These are phyloP conservation scores for Lithophane leautieri DNA, from an alignment of 2,888 invertebrate species.

Conservation along the genomic window DNA sequence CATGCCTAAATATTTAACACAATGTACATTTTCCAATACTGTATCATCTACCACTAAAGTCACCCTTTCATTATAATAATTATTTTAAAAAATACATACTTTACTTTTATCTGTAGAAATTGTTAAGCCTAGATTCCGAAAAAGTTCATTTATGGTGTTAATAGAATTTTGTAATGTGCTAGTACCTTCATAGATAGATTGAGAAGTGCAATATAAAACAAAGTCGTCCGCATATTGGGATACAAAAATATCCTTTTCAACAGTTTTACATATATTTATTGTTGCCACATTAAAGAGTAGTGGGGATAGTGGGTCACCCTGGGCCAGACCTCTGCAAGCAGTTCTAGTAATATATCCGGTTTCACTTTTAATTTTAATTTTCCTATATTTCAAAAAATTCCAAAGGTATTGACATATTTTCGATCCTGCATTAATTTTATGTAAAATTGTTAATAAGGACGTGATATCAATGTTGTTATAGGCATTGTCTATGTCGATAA, in stretches of 20 bases:
- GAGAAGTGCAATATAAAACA: not conserved
- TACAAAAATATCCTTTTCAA: not conserved
- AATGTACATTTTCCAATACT: too few relatives aligned
- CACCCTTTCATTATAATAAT: too few relatives aligned
- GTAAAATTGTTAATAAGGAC: not conserved
- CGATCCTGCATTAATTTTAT: too few relatives aligned
- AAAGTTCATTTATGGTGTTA: too few relatives aligned
- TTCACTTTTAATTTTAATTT: not conserved
- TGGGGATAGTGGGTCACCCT: not conserved
- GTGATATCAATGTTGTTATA: not conserved
- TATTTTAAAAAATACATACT: too few relatives aligned
- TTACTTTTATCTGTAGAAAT: too few relatives aligned
- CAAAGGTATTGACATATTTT: not conserved
- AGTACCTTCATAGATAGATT: not conserved
- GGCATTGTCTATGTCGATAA: not conserved
- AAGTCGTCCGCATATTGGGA: not conserved
- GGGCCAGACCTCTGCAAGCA: conserved; percentile 1
- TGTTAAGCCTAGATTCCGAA: too few relatives aligned
- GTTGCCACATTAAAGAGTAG: not conserved
- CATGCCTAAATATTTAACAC: too few relatives aligned
- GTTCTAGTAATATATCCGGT: not conserved
- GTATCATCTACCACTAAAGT: too few relatives aligned
- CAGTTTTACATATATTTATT: not conserved
- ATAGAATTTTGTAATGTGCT: too few relatives aligned
- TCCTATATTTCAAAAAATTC: not conserved